A percentile compares a stretch with the other conserved stretches of the same genome.
Evolutionary conservation across 2,113 vertebrate species (phyloP).

Genomic region (Oriolus oriolus): DNA sequence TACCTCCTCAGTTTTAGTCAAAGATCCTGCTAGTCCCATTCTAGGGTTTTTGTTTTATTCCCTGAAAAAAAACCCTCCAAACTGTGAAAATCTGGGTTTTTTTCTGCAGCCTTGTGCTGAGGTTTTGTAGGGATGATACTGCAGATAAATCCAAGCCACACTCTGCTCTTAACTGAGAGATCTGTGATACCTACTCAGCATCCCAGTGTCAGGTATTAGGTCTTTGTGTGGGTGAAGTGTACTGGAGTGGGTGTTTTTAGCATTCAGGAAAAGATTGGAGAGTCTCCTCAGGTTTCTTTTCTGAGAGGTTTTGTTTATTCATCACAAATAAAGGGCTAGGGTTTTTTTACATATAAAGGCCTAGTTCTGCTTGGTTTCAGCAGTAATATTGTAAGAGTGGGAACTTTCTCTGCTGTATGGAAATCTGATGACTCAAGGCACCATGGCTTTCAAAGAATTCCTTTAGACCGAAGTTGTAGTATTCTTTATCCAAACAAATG

Average conservation of each 20-base stretch:
- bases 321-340: not conserved
- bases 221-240: constrained; percentile 36
- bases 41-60: not conserved
- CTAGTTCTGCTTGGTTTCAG: not conserved
- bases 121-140: not conserved
- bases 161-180: not conserved
- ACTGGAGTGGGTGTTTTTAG: not conserved
- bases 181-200: constrained; percentile 15
- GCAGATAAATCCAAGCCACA: not conserved
- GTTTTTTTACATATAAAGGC: not conserved
- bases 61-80: not conserved
- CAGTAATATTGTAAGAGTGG: not conserved
- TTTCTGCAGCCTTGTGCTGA: not conserved
- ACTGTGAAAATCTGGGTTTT: not conserved
- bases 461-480: not conserved
- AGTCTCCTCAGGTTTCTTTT: not conserved
- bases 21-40: constrained; percentile 3
- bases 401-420: not conserved
- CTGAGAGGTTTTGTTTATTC: not conserved
- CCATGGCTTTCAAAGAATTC: not conserved
- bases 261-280: not conserved
- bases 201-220: not conserved
- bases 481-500: not conserved
- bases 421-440: not conserved
- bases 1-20: not conserved